A percentile compares a stretch with the other conserved stretches of the same genome.
These are phyloP conservation scores for Drosophila rhopaloa DNA, from an alignment of 1,140 invertebrate species.

Conservation along the genomic window DNA sequence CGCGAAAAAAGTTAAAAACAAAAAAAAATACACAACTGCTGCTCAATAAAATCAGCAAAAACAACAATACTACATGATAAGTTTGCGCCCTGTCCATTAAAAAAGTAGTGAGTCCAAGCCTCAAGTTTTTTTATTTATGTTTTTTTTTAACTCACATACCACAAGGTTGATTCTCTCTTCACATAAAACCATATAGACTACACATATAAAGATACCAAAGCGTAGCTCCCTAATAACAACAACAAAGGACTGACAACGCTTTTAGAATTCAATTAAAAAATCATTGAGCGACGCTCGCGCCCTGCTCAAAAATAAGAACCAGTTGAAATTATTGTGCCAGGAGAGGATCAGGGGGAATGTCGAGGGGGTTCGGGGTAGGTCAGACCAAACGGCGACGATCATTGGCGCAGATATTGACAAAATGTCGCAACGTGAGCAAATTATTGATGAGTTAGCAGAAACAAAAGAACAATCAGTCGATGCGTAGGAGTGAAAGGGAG, in stretches of 20 bases:
- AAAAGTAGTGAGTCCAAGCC: constrained; percentile 58
- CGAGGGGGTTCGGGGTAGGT: constrained; percentile 25
- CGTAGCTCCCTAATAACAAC: constrained; percentile 57
- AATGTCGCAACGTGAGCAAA: constrained; percentile 82
- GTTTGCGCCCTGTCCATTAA: constrained; percentile 67
- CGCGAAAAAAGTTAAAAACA: constrained; percentile 59
- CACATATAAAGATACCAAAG: constrained; percentile 66
- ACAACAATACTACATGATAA: constrained; percentile 42
- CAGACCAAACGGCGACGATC: constrained; percentile 61
- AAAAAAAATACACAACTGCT: constrained; percentile 34
- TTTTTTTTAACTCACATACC: constrained; percentile 55
- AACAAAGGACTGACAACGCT: constrained; percentile 71
- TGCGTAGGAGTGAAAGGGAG: not conserved
- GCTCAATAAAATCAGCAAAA: constrained; percentile 64
- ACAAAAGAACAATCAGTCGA: constrained; percentile 37
- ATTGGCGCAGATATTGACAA: constrained; percentile 83
- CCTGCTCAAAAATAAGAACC: constrained; percentile 20
- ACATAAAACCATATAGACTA: constrained; percentile 17
- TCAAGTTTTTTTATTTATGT: constrained; percentile 35
- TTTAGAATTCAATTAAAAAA: constrained; percentile 83
- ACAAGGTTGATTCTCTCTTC: constrained; percentile 69
- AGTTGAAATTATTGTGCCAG: constrained; percentile 5
- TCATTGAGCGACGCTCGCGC: constrained; percentile 71
- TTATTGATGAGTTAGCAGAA: constrained; percentile 79
- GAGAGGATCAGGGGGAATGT: not conserved